Base-by-base conservation (phyloP, 2,113 vertebrate genomes). In the Labeo rohita region DNA sequence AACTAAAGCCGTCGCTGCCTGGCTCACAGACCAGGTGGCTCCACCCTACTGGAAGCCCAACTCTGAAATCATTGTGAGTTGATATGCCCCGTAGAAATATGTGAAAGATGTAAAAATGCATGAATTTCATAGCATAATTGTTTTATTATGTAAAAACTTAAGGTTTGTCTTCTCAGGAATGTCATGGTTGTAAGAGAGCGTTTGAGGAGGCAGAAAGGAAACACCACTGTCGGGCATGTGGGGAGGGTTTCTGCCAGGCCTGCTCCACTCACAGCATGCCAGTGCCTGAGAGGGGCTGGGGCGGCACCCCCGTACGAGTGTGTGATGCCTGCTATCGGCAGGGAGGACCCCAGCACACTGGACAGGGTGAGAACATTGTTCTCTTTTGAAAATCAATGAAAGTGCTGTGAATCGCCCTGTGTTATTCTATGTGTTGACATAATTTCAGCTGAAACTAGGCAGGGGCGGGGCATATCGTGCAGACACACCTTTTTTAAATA, bases 21-120 rank as follows among this genome's bases (percentile, higher is more conserved):
- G 95, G 96, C 90, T 96, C 47, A 96, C 95, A 0, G 95, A 96
- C 86, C 95, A 94, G 83, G 95, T 96, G 90, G 96, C 95, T 0
- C 96, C 96, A 0, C 90, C 93, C 0, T 96, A 96, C 91, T 96
- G 96, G 96, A 95, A 93, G 87, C 93, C 96, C 47, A 96, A 96
- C 65, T 86, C 91, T 4, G 93, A 95, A 23, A 96, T 96, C 84
- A 93, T 84, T 0, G 96, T 96, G 91, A 93, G 95, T 89, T n/a
- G 4, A 8, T 72, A 4, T 68, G 15, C 13, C 5, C 34, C 21
- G 5, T 36, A 47, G 70, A 11, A 80, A 21, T 8, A 13, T 6
- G 2, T 63, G 15, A 34, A 43, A 21, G 39, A 28, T 28, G 28
- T 28, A 28, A 28, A 28, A 28, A 28, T 28, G 28, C 2, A 28